These are phyloP conservation scores for Zaprionus taronus DNA, from an alignment of 1,140 invertebrate genomes.

Conservation along the genomic window DNA sequence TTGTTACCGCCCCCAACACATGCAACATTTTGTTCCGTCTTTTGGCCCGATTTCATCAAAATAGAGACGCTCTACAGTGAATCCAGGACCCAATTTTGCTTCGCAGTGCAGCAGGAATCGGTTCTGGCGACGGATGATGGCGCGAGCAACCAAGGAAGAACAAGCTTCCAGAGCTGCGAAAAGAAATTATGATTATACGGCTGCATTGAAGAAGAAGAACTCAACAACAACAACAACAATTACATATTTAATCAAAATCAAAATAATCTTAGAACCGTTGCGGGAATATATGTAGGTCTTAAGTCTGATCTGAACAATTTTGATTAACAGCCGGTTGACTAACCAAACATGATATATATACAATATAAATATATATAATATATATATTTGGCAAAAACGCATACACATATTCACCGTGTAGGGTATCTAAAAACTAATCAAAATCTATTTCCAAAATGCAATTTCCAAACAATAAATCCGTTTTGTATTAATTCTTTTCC, in stretches of 20 bases:
- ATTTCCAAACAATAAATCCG: not conserved
- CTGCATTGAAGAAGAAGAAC: not conserved
- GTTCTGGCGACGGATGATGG: conserved; percentile 52
- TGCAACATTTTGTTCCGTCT: conserved; percentile 66
- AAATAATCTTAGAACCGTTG: conserved; percentile 41
- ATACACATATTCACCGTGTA: conserved; percentile 20
- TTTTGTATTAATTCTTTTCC: not conserved
- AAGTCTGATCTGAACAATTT: conserved; percentile 53
- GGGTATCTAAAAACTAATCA: conserved; percentile 29
- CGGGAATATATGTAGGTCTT: conserved; percentile 56
- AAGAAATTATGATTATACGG: conserved; percentile 55
- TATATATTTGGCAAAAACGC: conserved; percentile 31
- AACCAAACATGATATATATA: conserved; percentile 20
- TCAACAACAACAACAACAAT: conserved; percentile 24
- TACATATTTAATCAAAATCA: conserved; percentile 74
- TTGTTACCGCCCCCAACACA: conserved; percentile 67
- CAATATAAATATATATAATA: conserved; percentile 22
- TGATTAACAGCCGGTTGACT: conserved; percentile 44
- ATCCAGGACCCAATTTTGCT: conserved; percentile 55
- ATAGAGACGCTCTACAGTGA: conserved; percentile 76
- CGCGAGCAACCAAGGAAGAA: conserved; percentile 23
- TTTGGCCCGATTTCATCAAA: conserved; percentile 29
- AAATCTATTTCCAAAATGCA: conserved; percentile 24
- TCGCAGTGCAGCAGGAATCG: conserved; percentile 58
- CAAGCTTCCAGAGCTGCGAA: conserved; percentile 35